phyloP scores from a whole-genome alignment of 2,888 invertebrate genomes.

The Disparrhopalites patrizii region DNA sequence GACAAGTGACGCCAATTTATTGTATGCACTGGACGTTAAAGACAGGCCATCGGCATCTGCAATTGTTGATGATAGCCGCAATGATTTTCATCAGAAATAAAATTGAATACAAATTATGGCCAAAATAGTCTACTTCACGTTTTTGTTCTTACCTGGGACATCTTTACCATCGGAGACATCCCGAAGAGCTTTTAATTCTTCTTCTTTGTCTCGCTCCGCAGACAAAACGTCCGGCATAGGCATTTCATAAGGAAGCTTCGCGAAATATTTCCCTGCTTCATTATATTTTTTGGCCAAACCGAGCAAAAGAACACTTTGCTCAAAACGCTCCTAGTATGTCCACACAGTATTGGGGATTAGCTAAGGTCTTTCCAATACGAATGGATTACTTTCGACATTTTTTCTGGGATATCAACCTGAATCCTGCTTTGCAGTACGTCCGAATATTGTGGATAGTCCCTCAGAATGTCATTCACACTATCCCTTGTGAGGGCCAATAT shows the following conservation, averaged over 20 bases:
- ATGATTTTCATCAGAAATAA: neutral
- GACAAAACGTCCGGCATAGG: constrained; percentile 1
- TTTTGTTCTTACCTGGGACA: constrained; percentile 7
- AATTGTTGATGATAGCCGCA: too few relatives aligned
- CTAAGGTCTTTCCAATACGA: too few relatives aligned
- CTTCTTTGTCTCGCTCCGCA: neutral
- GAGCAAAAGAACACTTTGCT: constrained; percentile 11
- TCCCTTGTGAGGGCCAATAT: constrained; percentile 35
- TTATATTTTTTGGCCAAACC: constrained; percentile 17
- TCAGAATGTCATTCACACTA: constrained; percentile 39
- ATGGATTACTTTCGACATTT: neutral
- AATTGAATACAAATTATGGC: neutral
- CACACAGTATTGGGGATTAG: too few relatives aligned
- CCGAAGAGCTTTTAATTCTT: neutral
- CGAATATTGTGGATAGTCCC: constrained; percentile 36
- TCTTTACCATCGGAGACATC: neutral
- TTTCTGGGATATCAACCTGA: constrained; percentile 37
- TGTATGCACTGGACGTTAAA: neutral
- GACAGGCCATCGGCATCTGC: constrained; percentile 25
- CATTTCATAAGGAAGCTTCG: constrained; percentile 12
- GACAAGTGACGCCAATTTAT: constrained; percentile 7
- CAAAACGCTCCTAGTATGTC: constrained; percentile 25
- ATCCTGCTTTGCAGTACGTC: constrained; percentile 34
- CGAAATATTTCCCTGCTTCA: neutral
- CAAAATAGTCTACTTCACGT: too few relatives aligned